Percentiles rank a stretch among this genome's conserved stretches.
Evolutionary conservation across 30 jellyfish, hydroid and myxozoan species (phyloP).

Genomic region (Pelagia noctiluca): DNA sequence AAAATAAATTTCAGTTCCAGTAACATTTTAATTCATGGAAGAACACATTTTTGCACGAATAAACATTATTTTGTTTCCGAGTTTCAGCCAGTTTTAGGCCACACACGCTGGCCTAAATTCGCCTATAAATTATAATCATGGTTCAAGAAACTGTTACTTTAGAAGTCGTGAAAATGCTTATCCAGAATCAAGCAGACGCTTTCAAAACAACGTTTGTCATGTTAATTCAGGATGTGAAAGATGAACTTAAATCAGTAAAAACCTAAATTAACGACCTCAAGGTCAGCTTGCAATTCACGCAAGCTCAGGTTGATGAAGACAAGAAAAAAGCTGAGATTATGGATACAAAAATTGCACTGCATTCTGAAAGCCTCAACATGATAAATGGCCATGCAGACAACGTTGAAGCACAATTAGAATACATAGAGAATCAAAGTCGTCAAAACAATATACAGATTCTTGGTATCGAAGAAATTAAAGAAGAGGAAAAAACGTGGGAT

Average conservation of each 20-base stretch:
- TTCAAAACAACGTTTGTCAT: constrained; percentile 20
- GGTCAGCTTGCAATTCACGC: constrained; percentile 55
- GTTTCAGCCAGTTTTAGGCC: not conserved
- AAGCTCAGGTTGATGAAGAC: constrained; percentile 52
- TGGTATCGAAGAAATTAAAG: no score
- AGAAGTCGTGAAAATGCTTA: constrained; percentile 40
- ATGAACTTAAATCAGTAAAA: constrained; percentile 25
- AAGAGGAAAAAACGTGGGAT: no score
- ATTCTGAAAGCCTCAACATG: constrained; percentile 24
- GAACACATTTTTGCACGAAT: not conserved
- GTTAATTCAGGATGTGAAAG: constrained; percentile 45
- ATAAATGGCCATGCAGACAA: constrained; percentile 34
- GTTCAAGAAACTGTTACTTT: constrained; percentile 26
- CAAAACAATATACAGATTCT: no score
- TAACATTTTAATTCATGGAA: not conserved
- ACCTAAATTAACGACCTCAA: constrained; percentile 31
- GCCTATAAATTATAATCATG: not conserved
- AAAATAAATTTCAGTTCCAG: not conserved
- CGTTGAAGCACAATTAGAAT: constrained; percentile 26
- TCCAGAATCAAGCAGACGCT: constrained; percentile 61
- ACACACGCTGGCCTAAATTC: not conserved
- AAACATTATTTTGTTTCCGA: not conserved
- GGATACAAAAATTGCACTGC: constrained; percentile 15
- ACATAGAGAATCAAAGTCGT: no score
- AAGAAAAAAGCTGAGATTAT: constrained; percentile 30